Base-by-base conservation (phyloP, 2,888 invertebrate species). In the Biston stratarius region DNA sequence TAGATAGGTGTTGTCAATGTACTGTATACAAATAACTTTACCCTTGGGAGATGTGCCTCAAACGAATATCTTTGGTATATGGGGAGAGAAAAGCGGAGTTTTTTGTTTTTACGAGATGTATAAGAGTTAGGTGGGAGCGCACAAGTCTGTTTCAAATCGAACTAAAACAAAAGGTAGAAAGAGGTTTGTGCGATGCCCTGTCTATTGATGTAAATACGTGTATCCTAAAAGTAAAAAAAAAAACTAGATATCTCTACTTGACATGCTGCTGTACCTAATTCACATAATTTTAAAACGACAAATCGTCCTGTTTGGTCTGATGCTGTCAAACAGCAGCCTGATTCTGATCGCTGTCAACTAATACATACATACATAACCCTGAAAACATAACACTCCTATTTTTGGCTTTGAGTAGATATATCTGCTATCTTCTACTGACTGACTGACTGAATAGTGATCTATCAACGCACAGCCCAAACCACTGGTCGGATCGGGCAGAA, bases 21-120 rank as follows among this genome's bases (percentile, higher is more conserved):
- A 42, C 12, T 52, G 6, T 61, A 47, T 51, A 24, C n/a, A 62
- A 36, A 36, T 38, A 57, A 51, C 33, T 10, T 24, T 60, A 55
- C 34, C 53, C 48, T 58, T 14, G 48, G 42, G 34, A 44, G 55
- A 61, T 65, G 65, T 60, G 65, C 65, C 65, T 65, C 65, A 56
- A 59, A 14, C 8, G 58, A 15, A 38, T 64, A 57, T 56, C 60
- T 55, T 55, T 24, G 55, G 24, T 49, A 49, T 56, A 53, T 6
- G 40, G 40, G 36, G 40, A 44, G n/a, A 15, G n/a, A 57, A n/a
- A 58, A 65, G 44, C 57, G 61, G 52, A 61, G 60, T 55, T 52
- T 53, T 55, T 36, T 11, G 10, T n/a, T 42, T 61, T 8, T 24
- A 56, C 7, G 42, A 15, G 34, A 14, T 1, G 52, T 58, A 38